A percentile compares a stretch with the other conserved stretches of the same genome.
Conservation (phyloP, 2,797 vertebrate genomes). For the Pagetopsis macropterus region DNA sequence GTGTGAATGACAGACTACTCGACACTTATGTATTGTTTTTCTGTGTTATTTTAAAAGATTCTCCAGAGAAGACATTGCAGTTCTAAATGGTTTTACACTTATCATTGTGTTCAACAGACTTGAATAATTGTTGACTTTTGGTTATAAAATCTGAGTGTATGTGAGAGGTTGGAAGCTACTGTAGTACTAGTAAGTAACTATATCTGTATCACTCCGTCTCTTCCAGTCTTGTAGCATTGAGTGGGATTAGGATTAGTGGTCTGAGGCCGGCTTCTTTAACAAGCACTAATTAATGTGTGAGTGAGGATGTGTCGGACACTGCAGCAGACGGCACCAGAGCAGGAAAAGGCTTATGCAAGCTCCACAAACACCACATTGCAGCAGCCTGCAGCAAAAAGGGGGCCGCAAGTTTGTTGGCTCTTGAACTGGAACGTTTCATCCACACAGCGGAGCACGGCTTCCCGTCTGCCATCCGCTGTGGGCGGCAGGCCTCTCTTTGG, state of each 20-base stretch:
- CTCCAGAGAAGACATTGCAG: background rate
- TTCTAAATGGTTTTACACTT: background rate
- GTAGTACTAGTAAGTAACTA: background rate
- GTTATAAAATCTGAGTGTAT: background rate
- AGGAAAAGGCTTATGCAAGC: background rate
- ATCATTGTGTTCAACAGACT: background rate
- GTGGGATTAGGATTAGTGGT: constrained; percentile 76
- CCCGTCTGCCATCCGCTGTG: constrained; percentile 13
- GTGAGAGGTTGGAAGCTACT: constrained; percentile 5
- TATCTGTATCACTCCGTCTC: background rate
- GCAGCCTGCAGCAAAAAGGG: background rate
- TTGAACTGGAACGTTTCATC: constrained; percentile 2
- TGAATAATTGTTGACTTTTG: background rate
- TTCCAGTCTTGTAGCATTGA: constrained; percentile 14
- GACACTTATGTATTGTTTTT: too few species aligned
- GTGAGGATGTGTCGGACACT: constrained; percentile 43
- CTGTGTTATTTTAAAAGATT: background rate
- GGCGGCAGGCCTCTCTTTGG: constrained; percentile 33
- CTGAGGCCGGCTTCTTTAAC: constrained; percentile 71
- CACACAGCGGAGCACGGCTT: background rate
- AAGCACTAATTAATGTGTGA: constrained; percentile 75
- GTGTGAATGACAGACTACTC: background rate
- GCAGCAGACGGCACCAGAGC: constrained; percentile 28
- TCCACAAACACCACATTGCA: constrained; percentile 1
- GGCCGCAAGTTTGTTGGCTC: background rate